These are phyloP conservation scores for Odobenus rosmarus DNA, from an alignment of 2,113 vertebrate genomes.

Conservation along the genomic window DNA sequence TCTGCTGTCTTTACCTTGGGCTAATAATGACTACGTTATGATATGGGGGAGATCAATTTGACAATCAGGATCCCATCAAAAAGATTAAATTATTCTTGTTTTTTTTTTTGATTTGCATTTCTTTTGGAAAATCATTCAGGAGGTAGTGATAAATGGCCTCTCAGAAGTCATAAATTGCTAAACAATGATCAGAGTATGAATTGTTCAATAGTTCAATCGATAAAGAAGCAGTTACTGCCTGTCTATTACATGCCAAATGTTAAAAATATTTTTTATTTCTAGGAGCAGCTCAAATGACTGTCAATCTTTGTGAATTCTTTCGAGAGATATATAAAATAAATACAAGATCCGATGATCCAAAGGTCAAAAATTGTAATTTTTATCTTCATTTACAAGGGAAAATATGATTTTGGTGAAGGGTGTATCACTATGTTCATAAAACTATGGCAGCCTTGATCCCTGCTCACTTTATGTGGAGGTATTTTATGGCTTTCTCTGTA, in stretches of 20 bases:
- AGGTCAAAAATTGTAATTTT: conserved; percentile 69
- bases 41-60: conserved; percentile 1
- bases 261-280: neutral
- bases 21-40: neutral
- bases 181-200: conserved; percentile 68
- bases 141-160: conserved; percentile 63
- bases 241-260: neutral
- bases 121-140: conserved; percentile 55
- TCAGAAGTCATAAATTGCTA: conserved; percentile 63
- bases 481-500: conserved; percentile 57
- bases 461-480: conserved; percentile 35
- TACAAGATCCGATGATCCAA: conserved; percentile 25
- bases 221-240: conserved; percentile 16
- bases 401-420: conserved; percentile 49
- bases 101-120: conserved; percentile 6
- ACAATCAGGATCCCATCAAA: conserved; percentile 27
- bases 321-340: conserved; percentile 64
- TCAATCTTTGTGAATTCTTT: conserved; percentile 43
- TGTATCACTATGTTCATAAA: conserved; percentile 20
- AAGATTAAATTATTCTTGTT: conserved; percentile 51
- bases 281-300: conserved; percentile 52
- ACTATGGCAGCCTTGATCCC: conserved; percentile 40
- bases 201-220: conserved; percentile 33
- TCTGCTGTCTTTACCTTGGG: neutral
- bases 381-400: conserved; percentile 50